Evolutionary conservation across 2,888 invertebrate genomes (phyloP), one percentile per base, ranked within the genome.

Genomic region (Cinara cedri): DNA sequence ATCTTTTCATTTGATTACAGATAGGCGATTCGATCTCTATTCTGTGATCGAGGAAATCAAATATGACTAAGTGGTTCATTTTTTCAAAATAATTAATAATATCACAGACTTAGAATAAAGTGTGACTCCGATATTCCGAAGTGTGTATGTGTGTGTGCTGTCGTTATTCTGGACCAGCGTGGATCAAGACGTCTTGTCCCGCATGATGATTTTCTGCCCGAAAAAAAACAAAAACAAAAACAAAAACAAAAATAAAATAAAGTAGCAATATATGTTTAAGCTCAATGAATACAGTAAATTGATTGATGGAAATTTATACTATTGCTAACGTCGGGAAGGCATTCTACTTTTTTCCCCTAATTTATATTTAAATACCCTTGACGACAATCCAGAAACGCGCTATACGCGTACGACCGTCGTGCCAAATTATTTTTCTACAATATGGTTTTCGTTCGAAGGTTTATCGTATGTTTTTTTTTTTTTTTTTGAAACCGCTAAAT

Each of bases 1-100:
- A 78, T 51, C 78, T 68, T 78, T 78, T 78, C 78, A 78, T 78
- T 78, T 78, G 78, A 78, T 78, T 78, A 78, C 78, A 78, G 70
- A 78, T 78, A 70, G 78, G 78, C 34, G 78, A 78, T 78, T 78
- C 78, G 57, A 70, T 78, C 60, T 78, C 70, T 78, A 78, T 78
- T 60, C 68, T 78, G 60, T 78, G 78, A 60, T 78, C 78, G 78
- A 78, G 78, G n/a, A 70, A 78, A 70, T 78, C 70, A 70, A 78
- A 70, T 68, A 70, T 11, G 70, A 16, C 68, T 78, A 78, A 70
- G 57, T 60, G 78, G 68, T 68, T 78, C 78, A 78, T 78, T 78
- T 78, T 54, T 78, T 34, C 21, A 60, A 70, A 70, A 57, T 60
- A 70, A 51, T 78, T 42, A 57, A 78, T 70, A 60, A 78, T 78